Evolutionary conservation across 1,140 invertebrate species (phyloP).

Genomic region (Rhopalosiphum padi): DNA sequence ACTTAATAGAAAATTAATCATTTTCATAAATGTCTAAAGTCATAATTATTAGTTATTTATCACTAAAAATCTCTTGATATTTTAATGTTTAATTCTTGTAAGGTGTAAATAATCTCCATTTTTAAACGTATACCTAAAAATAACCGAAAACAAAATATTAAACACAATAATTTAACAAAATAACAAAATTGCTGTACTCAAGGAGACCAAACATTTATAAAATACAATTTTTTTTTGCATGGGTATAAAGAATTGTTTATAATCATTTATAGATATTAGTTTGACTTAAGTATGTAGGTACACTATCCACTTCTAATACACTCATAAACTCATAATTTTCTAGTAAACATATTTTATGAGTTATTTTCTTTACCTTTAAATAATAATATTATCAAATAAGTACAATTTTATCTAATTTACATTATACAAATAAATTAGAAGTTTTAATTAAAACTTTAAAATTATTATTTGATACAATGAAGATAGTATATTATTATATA

Average conservation of each 20-base stretch:
- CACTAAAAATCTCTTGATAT: neutral
- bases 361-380: neutral
- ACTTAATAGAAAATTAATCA: neutral
- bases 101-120: neutral
- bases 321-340: neutral
- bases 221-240: neutral
- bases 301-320: neutral
- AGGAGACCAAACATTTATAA: no score
- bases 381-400: neutral
- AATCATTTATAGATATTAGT: no score
- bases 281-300: no score
- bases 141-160: neutral
- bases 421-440: neutral
- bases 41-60: neutral
- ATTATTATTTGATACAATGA: neutral
- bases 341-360: neutral
- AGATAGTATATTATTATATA: neutral
- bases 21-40: neutral
- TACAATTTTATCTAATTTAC: neutral
- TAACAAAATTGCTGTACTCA: no score
- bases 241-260: neutral
- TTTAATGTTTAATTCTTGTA: neutral
- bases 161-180: no score
- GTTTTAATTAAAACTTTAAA: neutral
- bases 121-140: neutral